These are phyloP conservation scores for Pteria penguin DNA, from an alignment of 2,888 invertebrate species.

Conservation along the genomic window DNA sequence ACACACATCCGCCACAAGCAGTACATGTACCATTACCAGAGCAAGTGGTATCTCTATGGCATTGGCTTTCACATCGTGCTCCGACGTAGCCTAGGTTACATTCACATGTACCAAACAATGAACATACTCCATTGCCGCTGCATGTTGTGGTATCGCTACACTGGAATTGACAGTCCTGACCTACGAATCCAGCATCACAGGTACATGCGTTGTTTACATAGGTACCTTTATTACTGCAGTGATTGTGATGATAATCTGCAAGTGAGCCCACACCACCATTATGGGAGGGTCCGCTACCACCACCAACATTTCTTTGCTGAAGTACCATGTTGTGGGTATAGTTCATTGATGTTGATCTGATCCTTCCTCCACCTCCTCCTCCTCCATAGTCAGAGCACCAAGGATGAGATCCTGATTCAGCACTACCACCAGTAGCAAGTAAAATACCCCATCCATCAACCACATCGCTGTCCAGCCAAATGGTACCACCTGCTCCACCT, in stretches of 20 bases:
- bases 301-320: conserved; percentile 44
- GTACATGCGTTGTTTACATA: conserved; percentile 46
- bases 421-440: conserved; percentile 55
- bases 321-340: conserved; percentile 56
- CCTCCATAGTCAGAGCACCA: conserved; percentile 53
- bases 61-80: conserved; percentile 59
- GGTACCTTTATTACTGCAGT: conserved; percentile 59
- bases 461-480: conserved; percentile 65
- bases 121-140: conserved; percentile 58
- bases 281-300: conserved; percentile 39
- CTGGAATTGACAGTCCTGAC: conserved; percentile 64
- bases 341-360: conserved; percentile 52
- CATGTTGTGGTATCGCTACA: conserved; percentile 55
- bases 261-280: conserved; percentile 49
- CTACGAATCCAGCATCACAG: conserved; percentile 57
- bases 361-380: conserved; percentile 67
- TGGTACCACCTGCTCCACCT: conserved; percentile 66
- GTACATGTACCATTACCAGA: conserved; percentile 64
- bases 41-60: conserved; percentile 54
- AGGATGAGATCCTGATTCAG: conserved; percentile 28
- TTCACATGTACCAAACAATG: conserved; percentile 54
- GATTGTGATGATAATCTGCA: conserved; percentile 36
- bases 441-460: conserved; percentile 65
- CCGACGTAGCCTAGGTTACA: conserved; percentile 65
- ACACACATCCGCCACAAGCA: conserved; percentile 61